Conservation (phyloP, 2,797 vertebrate genomes). For the Vespertilio murinus region DNA sequence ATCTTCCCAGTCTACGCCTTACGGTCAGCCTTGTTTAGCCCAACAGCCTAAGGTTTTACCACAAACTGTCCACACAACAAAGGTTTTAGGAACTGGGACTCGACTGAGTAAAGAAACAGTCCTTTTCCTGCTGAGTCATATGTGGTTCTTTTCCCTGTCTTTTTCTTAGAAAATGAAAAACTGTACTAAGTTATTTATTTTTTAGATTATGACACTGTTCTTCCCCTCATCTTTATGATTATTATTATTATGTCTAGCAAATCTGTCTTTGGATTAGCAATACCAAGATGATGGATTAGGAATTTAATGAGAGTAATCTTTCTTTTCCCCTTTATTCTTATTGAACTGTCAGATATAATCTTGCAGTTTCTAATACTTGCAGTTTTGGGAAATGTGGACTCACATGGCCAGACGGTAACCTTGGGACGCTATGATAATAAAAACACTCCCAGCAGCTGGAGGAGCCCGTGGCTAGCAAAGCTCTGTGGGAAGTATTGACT, state of each 20-base stretch:
- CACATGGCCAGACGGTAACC: neutral
- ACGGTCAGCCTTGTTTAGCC: neutral
- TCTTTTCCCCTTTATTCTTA: neutral
- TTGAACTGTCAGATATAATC: neutral
- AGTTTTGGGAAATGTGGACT: neutral
- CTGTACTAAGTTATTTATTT: neutral
- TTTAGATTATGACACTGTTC: neutral
- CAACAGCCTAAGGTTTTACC: neutral
- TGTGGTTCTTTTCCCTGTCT: neutral
- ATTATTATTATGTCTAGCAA: neutral
- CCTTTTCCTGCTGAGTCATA: neutral
- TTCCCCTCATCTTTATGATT: neutral
- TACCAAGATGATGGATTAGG: no score
- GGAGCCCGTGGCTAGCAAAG: neutral
- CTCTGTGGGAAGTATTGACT: neutral
- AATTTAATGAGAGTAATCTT: neutral
- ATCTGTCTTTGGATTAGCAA: neutral
- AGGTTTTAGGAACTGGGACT: neutral
- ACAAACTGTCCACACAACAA: neutral
- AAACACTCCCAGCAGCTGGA: neutral
- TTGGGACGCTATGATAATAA: neutral
- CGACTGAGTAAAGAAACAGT: neutral
- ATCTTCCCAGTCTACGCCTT: neutral
- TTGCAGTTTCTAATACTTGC: neutral
- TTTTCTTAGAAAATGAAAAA: constrained; percentile 6